Evolutionary conservation across 2,797 vertebrate species (phyloP), one percentile per base, ranked within the genome.

Genomic region (Prionace glauca): DNA sequence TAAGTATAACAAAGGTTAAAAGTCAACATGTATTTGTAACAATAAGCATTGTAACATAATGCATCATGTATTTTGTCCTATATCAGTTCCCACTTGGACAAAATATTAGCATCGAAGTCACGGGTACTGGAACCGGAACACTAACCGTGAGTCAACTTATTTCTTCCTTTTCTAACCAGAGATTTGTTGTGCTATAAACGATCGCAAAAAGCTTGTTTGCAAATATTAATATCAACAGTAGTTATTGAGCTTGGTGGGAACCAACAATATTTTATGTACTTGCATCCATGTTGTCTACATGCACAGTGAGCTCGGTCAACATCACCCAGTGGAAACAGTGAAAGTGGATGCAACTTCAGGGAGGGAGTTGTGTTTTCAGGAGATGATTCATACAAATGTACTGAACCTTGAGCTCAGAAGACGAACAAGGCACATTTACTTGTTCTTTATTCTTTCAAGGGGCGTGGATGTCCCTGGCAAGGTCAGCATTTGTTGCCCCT

Each of bases 121-220:
- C 3, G 0, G 97, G 97, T 95, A 96, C 16, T 96, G 97, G 97
- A 96, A 97, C 96, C 2, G 97, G 97, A 36, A 97, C 97, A 24
- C 96, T 98, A 96, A 96, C 97, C 60, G 97, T 98, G 97, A 97
- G 97, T 2, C 74, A 50, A 67, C 9, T 0, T 36, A 5, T 90
- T 90, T 62, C 26, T 62, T 24, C 12, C 0, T 1, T 24, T 62
- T 90, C 7, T 84, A 56, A 22, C 20, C 81, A 22, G 1, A 20
- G 5, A 45, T 5, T 84, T 84, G 36, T 45, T 4, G 1, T 5
- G 41, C 79, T 3, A 7, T 41, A 4, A 36, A 81, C 0, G 36
- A 22, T 5, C 79, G 45, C 16, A 3, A 20, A 45, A 45, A 45
- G 81, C 16, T 7, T 84, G 41, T 84, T 45, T 22, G 20, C 1